phyloP scores from a whole-genome alignment of 2,888 invertebrate species.

The Tuberolachnus salignus region DNA sequence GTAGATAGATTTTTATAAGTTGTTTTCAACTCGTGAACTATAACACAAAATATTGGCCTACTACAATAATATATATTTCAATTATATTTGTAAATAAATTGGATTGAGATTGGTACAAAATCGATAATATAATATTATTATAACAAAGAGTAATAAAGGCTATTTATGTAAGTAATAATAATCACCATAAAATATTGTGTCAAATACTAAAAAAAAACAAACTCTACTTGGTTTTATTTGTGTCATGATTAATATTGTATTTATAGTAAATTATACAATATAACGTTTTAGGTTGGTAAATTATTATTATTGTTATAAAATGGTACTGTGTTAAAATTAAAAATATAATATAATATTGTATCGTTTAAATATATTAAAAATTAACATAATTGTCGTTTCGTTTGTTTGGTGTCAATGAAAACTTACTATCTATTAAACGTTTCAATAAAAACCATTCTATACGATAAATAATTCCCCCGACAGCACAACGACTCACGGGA shows the following conservation, averaged over 20 bases:
- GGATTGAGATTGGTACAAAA: no score
- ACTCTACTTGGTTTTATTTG: neutral
- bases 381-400: constrained; percentile 18
- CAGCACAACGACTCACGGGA: no score
- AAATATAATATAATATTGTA: neutral
- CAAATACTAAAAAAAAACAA: constrained; percentile 33
- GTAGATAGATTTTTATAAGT: no score
- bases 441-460: constrained; percentile 1
- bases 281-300: neutral
- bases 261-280: neutral
- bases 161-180: constrained; percentile 21
- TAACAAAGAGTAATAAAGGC: constrained; percentile 33
- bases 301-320: constrained; percentile 12
- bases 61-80: no score
- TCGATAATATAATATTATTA: neutral
- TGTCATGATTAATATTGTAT: neutral
- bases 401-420: constrained; percentile 37
- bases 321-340: neutral
- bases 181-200: constrained; percentile 42
- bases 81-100: no score
- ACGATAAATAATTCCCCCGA: no score
- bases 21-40: no score
- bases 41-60: no score
- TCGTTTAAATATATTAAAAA: constrained; percentile 11
- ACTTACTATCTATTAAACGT: constrained; percentile 32